Percentiles rank a stretch among this genome's conserved stretches.
Evolutionary conservation across 1,140 invertebrate species (phyloP).

Genomic region (Gryllus bimaculatus): DNA sequence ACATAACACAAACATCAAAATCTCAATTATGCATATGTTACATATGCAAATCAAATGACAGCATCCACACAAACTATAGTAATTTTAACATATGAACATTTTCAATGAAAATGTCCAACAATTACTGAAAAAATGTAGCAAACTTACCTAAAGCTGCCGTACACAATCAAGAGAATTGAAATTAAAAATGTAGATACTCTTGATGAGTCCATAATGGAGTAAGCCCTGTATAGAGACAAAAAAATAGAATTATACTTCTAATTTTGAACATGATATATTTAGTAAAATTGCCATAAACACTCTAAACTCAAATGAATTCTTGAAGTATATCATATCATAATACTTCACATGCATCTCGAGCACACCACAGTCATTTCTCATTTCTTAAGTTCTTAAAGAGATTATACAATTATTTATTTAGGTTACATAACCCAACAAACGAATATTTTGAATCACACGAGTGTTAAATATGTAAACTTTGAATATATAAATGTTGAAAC

Average conservation of each 20-base stretch:
- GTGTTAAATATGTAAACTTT: background rate
- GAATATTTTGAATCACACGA: background rate
- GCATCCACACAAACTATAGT: background rate
- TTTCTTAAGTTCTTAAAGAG: background rate
- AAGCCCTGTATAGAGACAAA: conserved; percentile 53
- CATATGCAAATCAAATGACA: background rate
- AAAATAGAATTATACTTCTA: background rate
- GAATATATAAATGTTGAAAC: background rate
- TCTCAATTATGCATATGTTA: background rate
- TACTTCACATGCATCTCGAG: too few relatives aligned
- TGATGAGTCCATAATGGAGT: conserved; percentile 93
- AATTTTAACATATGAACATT: conserved; percentile 6
- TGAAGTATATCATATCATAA: too few relatives aligned
- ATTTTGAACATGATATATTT: too few relatives aligned
- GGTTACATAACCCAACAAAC: background rate
- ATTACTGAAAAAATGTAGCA: too few relatives aligned
- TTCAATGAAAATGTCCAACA: background rate
- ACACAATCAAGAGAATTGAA: conserved; percentile 94
- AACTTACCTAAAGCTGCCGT: conserved; percentile 71
- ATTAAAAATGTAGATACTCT: conserved; percentile 94
- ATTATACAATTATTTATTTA: conserved; percentile 6
- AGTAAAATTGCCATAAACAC: too few relatives aligned
- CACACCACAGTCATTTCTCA: background rate
- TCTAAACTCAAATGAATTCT: too few relatives aligned
- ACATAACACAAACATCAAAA: background rate